phyloP scores from a whole-genome alignment of 2,113 vertebrate species.

The Bucco capensis region DNA sequence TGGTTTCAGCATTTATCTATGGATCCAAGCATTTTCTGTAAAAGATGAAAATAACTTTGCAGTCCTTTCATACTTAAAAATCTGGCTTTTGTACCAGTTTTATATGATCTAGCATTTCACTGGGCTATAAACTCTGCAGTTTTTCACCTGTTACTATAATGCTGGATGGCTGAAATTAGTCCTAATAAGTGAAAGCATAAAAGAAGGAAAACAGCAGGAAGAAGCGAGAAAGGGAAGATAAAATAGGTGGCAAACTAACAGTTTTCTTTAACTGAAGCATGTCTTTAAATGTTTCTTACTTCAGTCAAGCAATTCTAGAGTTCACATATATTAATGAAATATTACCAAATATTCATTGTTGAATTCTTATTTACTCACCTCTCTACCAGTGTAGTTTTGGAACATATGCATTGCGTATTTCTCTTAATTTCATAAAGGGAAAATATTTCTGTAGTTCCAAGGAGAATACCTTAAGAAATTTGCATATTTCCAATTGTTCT shows the following conservation, averaged over 20 bases:
- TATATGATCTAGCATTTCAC: background rate
- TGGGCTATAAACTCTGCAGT: background rate
- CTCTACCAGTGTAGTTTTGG: background rate
- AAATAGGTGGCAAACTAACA: background rate
- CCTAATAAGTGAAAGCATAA: background rate
- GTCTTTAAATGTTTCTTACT: background rate
- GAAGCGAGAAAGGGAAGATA: background rate
- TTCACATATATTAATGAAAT: background rate
- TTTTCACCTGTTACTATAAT: background rate
- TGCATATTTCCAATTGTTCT: background rate
- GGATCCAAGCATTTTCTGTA: conserved; percentile 22
- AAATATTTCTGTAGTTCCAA: background rate
- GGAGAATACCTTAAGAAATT: background rate
- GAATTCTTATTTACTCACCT: background rate
- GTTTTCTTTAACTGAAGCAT: background rate
- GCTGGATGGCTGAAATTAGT: background rate
- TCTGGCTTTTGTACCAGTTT: background rate
- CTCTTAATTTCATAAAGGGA: background rate
- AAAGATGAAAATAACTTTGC: conserved; percentile 14
- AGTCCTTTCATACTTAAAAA: conserved; percentile 3
- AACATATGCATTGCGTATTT: background rate
- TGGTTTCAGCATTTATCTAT: conserved; percentile 46
- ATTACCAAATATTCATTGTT: background rate
- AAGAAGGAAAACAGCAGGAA: background rate
- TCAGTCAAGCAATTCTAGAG: background rate